Evolutionary conservation across 2,797 vertebrate genomes (phyloP), one percentile per base, ranked within the genome.

Genomic region (Lithobates pipiens): DNA sequence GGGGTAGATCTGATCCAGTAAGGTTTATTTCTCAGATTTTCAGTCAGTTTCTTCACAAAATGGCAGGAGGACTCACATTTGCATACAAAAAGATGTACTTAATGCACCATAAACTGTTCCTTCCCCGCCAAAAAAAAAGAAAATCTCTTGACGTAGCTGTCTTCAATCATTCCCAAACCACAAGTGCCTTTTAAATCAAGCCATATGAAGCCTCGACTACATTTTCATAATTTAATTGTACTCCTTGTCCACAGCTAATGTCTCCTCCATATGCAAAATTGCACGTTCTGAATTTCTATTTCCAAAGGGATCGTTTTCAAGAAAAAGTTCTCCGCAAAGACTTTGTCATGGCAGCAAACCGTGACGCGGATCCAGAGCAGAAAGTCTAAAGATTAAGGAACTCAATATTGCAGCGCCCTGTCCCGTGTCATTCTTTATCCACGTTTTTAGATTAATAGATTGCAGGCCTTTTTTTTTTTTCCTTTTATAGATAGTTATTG

Each of bases 121-220:
- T 39, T 71, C 70, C 25, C 25, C 10, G 34, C 21, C 44, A 65
- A 84, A 65, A 73, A 74, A 81, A 36, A 71, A 29, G 5, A 15
- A 65, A 65, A 80, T 16, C 16, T 32, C 23, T 13, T 27, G 63
- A 13, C 9, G 39, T 77, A 78, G 65, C 83, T 74, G 83, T 67
- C 77, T 85, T 85, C 76, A 74, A 85, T 85, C 76, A 80, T n/a
- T 21, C 61, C 39, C 57, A 75, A 85, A 68, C 83, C 83, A 69
- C 84, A 75, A 80, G 71, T 69, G 84, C 65, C 77, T 85, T 50
- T 80, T 85, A 85, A 85, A 85, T 85, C 77, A 57, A 57, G 71
- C 84, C 84, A 80, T 68, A 57, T 77, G 78, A 71, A 76, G 80
- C 77, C 72, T 44, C 42, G 2, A 65, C 23, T 71, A 10, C 84